Conservation (phyloP, 2,797 vertebrate species). For the Paguma larvata region DNA sequence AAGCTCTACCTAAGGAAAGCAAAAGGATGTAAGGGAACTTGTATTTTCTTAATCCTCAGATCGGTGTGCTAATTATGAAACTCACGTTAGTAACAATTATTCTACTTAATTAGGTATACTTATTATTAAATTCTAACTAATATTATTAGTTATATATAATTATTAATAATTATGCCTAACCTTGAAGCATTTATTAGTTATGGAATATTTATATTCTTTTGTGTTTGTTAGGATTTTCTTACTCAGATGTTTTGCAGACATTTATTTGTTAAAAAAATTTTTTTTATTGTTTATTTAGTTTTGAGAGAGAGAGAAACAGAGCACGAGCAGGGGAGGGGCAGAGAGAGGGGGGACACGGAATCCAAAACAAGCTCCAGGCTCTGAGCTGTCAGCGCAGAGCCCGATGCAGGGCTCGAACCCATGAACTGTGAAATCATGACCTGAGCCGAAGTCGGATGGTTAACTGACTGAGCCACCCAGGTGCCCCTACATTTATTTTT, state of each 20-base stretch:
- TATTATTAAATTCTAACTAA: background rate
- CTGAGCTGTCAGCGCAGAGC: too few species aligned
- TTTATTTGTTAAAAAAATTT: background rate
- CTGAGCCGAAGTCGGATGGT: too few species aligned
- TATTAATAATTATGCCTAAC: background rate
- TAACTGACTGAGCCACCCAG: too few species aligned
- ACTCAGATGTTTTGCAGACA: background rate
- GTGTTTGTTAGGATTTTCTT: background rate
- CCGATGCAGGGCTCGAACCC: too few species aligned
- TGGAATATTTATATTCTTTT: constrained; percentile 7
- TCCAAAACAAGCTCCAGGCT: too few species aligned
- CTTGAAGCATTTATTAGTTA: background rate
- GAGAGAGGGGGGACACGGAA: too few species aligned
- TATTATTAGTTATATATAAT: background rate
- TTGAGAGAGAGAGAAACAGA: too few species aligned
- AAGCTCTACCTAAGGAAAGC: background rate
- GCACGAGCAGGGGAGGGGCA: too few species aligned
- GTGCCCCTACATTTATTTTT: background rate
- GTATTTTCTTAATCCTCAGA: background rate
- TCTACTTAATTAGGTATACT: background rate
- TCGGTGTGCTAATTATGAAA: background rate
- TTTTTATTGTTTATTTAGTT: too few species aligned
- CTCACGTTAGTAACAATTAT: background rate
- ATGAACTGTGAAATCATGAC: too few species aligned
- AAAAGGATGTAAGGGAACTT: background rate